Percentiles rank a stretch among this genome's conserved stretches.
Evolutionary conservation across 1,140 invertebrate species (phyloP).

Genomic region (Lanistes nyassanus): DNA sequence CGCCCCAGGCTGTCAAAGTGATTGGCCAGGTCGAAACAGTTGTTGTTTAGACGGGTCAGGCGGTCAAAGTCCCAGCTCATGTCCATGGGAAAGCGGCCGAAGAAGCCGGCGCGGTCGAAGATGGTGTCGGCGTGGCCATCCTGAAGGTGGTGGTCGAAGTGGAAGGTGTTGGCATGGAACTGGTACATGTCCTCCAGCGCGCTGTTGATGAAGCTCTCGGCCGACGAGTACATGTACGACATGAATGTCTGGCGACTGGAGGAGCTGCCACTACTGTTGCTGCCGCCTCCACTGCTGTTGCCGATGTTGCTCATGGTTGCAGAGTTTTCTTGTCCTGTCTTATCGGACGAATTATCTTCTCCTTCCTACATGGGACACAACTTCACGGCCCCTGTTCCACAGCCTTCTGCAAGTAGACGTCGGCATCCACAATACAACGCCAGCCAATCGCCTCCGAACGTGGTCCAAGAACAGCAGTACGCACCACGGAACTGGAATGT

Average conservation of each 20-base stretch:
- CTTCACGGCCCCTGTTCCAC: too few relatives aligned
- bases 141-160: slow-evolving; percentile 13
- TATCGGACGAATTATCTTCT: too few relatives aligned
- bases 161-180: slow-evolving; percentile 24
- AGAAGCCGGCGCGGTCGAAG: slow-evolving; percentile 13
- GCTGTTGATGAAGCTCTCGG: slow-evolving; percentile 28
- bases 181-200: slow-evolving; percentile 18
- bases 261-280: neutral
- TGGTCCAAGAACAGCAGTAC: too few relatives aligned
- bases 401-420: too few relatives aligned
- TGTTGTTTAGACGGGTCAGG: slow-evolving; percentile 15
- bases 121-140: neutral
- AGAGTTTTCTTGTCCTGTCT: too few relatives aligned
- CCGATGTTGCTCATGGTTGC: neutral
- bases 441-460: too few relatives aligned
- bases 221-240: slow-evolving; percentile 21
- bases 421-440: too few relatives aligned
- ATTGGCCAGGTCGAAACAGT: slow-evolving; percentile 10
- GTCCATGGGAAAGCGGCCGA: slow-evolving; percentile 15
- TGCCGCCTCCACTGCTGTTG: neutral
- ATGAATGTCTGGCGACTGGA: neutral
- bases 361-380: too few relatives aligned
- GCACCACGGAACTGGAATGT: too few relatives aligned
- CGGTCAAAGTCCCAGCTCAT: slow-evolving; percentile 21
- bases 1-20: neutral